Evolutionary conservation across 2,797 vertebrate genomes (phyloP).

Genomic region (Peromyscus nudipes): DNA sequence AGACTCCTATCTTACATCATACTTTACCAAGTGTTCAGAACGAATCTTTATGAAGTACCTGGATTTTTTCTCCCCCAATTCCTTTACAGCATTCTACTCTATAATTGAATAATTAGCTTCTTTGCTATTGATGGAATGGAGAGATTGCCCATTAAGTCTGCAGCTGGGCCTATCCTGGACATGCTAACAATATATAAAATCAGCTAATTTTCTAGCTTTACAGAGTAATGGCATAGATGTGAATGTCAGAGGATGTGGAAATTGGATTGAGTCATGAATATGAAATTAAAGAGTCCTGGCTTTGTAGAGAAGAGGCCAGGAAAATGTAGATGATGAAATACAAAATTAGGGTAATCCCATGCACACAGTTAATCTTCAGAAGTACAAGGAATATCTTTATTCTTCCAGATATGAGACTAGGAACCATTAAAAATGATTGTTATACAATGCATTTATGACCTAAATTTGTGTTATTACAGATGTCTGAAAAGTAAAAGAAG

Average conservation of each 20-base stretch:
- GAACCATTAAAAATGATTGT: slow-evolving; percentile 27
- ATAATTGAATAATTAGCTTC: slow-evolving; percentile 57
- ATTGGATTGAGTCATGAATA: slow-evolving; percentile 17
- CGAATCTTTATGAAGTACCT: not conserved
- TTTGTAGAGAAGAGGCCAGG: slow-evolving; percentile 1
- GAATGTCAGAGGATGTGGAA: slow-evolving; percentile 49
- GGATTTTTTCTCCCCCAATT: not conserved
- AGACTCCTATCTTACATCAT: not conserved
- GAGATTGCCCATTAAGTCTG: slow-evolving; percentile 60
- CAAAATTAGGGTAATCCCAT: slow-evolving; percentile 23
- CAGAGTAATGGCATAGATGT: slow-evolving; percentile 16
- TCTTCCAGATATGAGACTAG: not conserved
- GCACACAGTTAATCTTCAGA: slow-evolving; percentile 13
- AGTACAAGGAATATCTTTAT: not conserved
- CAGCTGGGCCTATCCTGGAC: slow-evolving; percentile 45
- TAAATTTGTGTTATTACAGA: not conserved
- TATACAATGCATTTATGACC: not conserved
- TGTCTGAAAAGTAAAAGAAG: slow-evolving; percentile 12
- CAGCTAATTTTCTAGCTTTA: slow-evolving; percentile 46
- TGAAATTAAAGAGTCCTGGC: slow-evolving; percentile 31
- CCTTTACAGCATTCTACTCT: not conserved
- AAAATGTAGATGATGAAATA: slow-evolving; percentile 54
- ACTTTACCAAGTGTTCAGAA: slow-evolving; percentile 24
- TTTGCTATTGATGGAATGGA: not conserved
- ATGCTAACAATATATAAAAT: slow-evolving; percentile 35